A percentile compares a stretch with the other conserved stretches of the same genome.
Conservation (phyloP, 2,888 invertebrate species). For the Lapara coniferarum region DNA sequence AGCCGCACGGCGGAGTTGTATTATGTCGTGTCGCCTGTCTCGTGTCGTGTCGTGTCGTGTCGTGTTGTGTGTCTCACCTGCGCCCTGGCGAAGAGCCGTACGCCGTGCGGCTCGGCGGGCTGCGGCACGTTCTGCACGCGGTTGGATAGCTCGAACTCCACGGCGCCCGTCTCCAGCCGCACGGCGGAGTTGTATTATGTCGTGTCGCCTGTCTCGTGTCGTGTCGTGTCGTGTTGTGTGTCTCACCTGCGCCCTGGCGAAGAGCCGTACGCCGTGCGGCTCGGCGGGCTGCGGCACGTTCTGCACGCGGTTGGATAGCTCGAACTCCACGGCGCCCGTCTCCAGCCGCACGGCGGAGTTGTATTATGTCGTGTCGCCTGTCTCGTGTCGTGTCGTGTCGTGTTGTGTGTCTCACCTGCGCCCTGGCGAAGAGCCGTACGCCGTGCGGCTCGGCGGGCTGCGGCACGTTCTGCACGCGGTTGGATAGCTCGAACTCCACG, state of each 20-base stretch:
- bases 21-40: too few relatives aligned
- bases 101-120: constrained; percentile 87
- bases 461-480: constrained; percentile 95
- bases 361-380: too few relatives aligned
- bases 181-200: constrained; percentile 90
- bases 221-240: background rate
- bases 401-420: constrained; percentile 50
- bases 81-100: constrained; percentile 89
- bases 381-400: too few relatives aligned
- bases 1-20: constrained; percentile 95
- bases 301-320: constrained; percentile 96
- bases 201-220: too few relatives aligned
- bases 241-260: constrained; percentile 84
- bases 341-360: constrained; percentile 98
- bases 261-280: constrained; percentile 87
- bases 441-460: constrained; percentile 88
- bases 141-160: constrained; percentile 97
- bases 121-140: constrained; percentile 94
- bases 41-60: too few relatives aligned
- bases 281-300: constrained; percentile 92
- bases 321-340: constrained; percentile 96
- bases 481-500: constrained; percentile 96
- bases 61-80: constrained; percentile 46
- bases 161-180: constrained; percentile 96
- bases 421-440: constrained; percentile 90